A percentile compares a stretch with the other conserved stretches of the same genome.
These are phyloP conservation scores for Ginglymostoma cirratum DNA, from an alignment of 2,113 vertebrate species.

Conservation along the genomic window DNA sequence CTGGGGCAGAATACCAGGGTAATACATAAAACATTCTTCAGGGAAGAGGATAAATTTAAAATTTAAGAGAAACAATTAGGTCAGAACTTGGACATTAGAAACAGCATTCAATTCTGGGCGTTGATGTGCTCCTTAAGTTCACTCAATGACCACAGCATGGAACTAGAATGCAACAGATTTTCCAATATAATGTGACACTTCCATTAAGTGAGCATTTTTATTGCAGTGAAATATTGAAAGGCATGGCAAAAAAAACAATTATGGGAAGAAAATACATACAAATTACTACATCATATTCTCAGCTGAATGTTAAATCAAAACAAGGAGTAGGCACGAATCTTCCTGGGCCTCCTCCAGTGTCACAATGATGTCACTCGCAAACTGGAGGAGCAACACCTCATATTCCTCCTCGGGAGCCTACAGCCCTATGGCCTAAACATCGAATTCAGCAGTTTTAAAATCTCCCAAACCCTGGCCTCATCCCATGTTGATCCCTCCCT, in stretches of 20 bases:
- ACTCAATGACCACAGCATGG: background rate
- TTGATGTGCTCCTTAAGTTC: background rate
- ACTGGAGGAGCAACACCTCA: no score
- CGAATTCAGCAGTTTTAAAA: no score
- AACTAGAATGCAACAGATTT: background rate
- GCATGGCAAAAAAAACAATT: background rate
- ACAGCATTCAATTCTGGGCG: background rate
- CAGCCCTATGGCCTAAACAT: no score
- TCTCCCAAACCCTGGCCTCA: no score
- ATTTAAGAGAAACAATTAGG: background rate
- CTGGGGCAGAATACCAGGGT: background rate
- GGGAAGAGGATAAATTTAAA: background rate
- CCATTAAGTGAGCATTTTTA: background rate
- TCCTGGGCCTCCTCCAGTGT: no score
- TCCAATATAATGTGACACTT: background rate
- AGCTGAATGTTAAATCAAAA: background rate
- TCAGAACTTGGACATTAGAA: background rate
- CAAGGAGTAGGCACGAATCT: background rate
- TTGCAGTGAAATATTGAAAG: background rate
- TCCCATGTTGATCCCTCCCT: no score
- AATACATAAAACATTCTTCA: background rate
- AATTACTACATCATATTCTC: background rate
- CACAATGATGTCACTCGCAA: no score
- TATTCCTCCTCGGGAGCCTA: no score
- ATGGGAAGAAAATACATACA: background rate